A percentile compares a stretch with the other conserved stretches of the same genome.
Evolutionary conservation across 2,888 invertebrate species (phyloP).

Genomic region (Noctuana brunneofusca): DNA sequence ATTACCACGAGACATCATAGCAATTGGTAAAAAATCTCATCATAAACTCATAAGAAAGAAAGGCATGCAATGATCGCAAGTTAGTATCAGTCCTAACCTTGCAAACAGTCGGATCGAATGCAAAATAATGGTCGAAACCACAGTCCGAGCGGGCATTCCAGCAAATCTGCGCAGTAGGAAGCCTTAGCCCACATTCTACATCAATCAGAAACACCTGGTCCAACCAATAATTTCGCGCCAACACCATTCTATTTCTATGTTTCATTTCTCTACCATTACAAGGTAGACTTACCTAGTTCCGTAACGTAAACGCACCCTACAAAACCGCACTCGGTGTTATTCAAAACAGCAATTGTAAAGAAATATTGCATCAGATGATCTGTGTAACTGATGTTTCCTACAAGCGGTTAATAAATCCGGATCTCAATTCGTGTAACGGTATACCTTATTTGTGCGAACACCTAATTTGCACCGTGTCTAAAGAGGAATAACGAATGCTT

Average conservation of each 20-base stretch:
- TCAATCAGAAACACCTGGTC: constrained; percentile 55
- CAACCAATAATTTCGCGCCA: constrained; percentile 61
- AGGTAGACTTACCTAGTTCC: constrained; percentile 51
- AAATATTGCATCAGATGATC: not conserved
- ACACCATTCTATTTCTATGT: constrained; percentile 50
- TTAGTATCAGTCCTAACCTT: constrained; percentile 1
- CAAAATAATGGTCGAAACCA: constrained; percentile 51
- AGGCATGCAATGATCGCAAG: not conserved
- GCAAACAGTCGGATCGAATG: constrained; percentile 45
- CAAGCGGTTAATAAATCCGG: not conserved
- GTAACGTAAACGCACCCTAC: constrained; percentile 36
- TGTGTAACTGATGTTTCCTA: not conserved
- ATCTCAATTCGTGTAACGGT: not conserved
- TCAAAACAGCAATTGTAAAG: not conserved
- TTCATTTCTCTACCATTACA: constrained; percentile 52
- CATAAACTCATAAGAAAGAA: not conserved
- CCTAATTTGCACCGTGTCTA: not conserved
- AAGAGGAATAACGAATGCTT: not conserved
- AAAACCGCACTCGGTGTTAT: not conserved
- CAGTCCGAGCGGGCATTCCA: constrained; percentile 43
- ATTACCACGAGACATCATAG: too few species aligned
- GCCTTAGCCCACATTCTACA: constrained; percentile 45
- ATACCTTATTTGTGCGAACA: not conserved
- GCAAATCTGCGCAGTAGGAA: constrained; percentile 48
- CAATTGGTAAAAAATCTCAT: not conserved